Evolutionary conservation across 2,888 invertebrate genomes (phyloP), one percentile per base, ranked within the genome.

Genomic region (Clunio marinus): DNA sequence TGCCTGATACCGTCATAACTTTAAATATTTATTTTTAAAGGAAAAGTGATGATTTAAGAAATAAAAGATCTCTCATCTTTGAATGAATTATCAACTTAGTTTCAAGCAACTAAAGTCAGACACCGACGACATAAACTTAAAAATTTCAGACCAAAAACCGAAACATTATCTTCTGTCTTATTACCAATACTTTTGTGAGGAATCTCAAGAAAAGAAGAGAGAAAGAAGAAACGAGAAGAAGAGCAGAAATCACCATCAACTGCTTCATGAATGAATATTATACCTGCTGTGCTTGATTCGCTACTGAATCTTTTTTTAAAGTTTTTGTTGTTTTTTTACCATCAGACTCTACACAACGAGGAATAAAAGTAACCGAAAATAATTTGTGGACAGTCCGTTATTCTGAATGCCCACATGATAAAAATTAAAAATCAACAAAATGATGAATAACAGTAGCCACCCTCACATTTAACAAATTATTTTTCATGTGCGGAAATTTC

Each of bases 401-500:
- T 46, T 46, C 7, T 46, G 17, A 46, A 35, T 60, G 60, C 60
- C 60, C 60, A 60, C 60, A 60, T 60, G 35, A 35, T 37, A 10
- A 22, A 17, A 20, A 22, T 28, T 60, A 17, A 60, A 37, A 37
- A 8, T 32, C 41, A 24, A 63, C 24, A 17, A n/a, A 41, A 27
- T 46, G 45, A 46, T 10, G 27, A 65, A 46, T n/a, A 51, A n/a
- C 17, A 17, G 3, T 65, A 46, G 46, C 63, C 63, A 65, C 63
- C 63, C 63, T 65, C 46, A 65, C 46, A 65, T 46, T 46, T 10
- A 28, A 20, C 17, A 20, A 5, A 24, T 24, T n/a, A n/a, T 32
- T 62, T 37, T 24, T 20, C 62, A 62, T 62, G 63, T 65, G 63
- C 63, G 63, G 63, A 65, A 65, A 65, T 65, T 65, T 65, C 63